These are phyloP conservation scores for Drosophila repleta DNA, from an alignment of 1,140 invertebrate genomes.

Conservation along the genomic window DNA sequence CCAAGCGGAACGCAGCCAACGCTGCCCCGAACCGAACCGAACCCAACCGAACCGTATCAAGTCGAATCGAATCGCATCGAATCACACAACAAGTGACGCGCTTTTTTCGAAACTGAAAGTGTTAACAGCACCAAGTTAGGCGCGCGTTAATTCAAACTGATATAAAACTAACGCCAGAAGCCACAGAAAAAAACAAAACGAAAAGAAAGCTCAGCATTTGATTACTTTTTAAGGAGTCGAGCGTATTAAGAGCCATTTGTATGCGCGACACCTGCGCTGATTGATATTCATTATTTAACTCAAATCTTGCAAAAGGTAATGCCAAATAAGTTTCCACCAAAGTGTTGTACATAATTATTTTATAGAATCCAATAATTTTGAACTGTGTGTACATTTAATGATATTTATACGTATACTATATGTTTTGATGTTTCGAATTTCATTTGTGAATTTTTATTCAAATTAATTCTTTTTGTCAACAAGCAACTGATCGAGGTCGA, in stretches of 20 bases:
- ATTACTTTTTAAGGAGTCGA: constrained; percentile 1
- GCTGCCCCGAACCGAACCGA: background rate
- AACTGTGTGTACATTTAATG: background rate
- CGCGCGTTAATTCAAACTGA: background rate
- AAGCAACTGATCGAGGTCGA: no score
- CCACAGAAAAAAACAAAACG: background rate
- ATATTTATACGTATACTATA: background rate
- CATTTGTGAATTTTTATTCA: background rate
- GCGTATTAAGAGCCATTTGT: constrained; percentile 7
- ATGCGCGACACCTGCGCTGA: constrained; percentile 16
- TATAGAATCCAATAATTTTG: background rate
- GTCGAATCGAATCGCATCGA: no score
- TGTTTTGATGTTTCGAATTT: background rate
- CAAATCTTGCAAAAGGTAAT: constrained; percentile 27
- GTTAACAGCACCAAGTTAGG: constrained; percentile 11
- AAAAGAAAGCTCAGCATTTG: constrained; percentile 4
- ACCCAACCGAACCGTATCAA: constrained; percentile 10
- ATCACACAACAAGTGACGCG: constrained; percentile 63
- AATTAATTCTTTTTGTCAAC: no score
- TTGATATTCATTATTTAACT: constrained; percentile 32
- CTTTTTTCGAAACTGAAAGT: constrained; percentile 8
- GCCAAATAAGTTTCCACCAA: constrained; percentile 6
- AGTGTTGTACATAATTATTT: constrained; percentile 7
- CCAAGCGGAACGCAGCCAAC: constrained; percentile 24
- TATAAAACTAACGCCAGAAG: background rate